Percentiles rank a stretch among this genome's conserved stretches.
These are phyloP conservation scores for Chloropsis cyanopogon DNA, from an alignment of 2,113 vertebrate genomes.

Conservation along the genomic window DNA sequence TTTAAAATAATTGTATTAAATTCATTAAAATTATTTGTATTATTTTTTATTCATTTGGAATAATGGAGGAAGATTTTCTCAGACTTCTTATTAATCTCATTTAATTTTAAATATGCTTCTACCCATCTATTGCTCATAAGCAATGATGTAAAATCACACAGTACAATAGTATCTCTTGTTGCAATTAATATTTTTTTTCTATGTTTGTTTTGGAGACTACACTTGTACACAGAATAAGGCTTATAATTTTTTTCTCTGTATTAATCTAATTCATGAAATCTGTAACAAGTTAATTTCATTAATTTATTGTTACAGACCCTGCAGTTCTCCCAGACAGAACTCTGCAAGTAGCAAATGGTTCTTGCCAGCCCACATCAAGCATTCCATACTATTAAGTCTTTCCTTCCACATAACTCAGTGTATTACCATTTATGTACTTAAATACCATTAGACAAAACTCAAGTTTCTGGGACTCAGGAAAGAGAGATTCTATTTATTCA, in stretches of 20 bases:
- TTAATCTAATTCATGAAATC: constrained; percentile 18
- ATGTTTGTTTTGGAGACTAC: constrained; percentile 15
- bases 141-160: background rate
- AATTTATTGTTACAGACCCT: constrained; percentile 11
- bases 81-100: background rate
- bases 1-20: background rate
- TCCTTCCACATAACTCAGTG: background rate
- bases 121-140: background rate
- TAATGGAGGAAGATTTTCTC: background rate
- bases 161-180: background rate
- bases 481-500: background rate
- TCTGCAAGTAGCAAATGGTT: background rate
- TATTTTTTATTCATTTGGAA: background rate
- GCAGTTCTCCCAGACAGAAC: background rate
- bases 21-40: background rate
- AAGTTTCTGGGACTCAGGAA: background rate
- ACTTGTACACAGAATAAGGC: background rate
- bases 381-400: background rate
- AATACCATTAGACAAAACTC: background rate
- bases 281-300: constrained; percentile 7
- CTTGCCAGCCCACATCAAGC: constrained; percentile 4
- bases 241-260: background rate
- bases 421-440: constrained; percentile 41
- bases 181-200: background rate
- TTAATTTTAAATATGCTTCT: background rate